phyloP scores from a whole-genome alignment of 2,113 vertebrate genomes.

The Apeltes quadracus region DNA sequence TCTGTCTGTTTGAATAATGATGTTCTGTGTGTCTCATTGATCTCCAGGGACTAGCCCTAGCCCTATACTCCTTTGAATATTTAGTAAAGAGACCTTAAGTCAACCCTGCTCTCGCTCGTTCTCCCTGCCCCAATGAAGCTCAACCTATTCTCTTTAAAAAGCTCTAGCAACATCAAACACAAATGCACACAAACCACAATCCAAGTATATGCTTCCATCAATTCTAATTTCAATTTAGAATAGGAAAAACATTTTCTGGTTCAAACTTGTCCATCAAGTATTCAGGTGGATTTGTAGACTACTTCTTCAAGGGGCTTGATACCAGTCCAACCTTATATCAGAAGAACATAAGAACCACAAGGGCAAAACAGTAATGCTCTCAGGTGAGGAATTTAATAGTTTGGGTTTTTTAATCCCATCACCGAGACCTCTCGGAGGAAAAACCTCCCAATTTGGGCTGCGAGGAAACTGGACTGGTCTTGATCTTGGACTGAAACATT shows the following conservation, averaged over 20 bases:
- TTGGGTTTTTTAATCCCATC: conserved; percentile 60
- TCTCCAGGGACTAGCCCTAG: conserved; percentile 55
- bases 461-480: conserved; percentile 59
- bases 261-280: conserved; percentile 16
- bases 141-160: conserved; percentile 30
- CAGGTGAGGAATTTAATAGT: conserved; percentile 62
- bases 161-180: conserved; percentile 45
- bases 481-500: conserved; percentile 57
- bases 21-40: conserved; percentile 68
- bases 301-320: conserved; percentile 41
- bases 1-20: conserved; percentile 71
- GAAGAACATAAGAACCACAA: conserved; percentile 61
- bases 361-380: conserved; percentile 52
- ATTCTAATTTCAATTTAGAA: conserved; percentile 38
- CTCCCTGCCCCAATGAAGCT: conserved; percentile 18
- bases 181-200: conserved; percentile 34
- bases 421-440: conserved; percentile 44
- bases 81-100: conserved; percentile 9
- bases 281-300: conserved; percentile 53
- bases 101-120: conserved; percentile 7
- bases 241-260: conserved; percentile 17
- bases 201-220: conserved; percentile 36
- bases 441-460: conserved; percentile 61
- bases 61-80: conserved; percentile 35
- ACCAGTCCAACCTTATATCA: conserved; percentile 48